These are phyloP conservation scores for Xenopus petersii DNA, from an alignment of 2,797 vertebrate genomes.

Conservation along the genomic window DNA sequence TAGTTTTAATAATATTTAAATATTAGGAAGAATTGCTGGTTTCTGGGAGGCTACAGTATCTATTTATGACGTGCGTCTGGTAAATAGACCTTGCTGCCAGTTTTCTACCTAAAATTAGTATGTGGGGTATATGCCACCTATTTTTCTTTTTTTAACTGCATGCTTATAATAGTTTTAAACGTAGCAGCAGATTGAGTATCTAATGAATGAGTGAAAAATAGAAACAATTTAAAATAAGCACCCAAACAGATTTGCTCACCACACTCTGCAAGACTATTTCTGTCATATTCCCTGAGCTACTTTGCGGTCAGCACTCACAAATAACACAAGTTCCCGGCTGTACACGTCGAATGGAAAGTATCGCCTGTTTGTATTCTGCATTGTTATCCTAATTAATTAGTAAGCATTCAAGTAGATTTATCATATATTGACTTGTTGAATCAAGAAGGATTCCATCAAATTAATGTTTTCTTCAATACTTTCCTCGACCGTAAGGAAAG, in stretches of 20 bases:
- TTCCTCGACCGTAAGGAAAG: no score
- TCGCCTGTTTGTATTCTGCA: no score
- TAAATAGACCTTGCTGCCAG: constrained; percentile 33
- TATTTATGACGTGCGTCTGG: constrained; percentile 30
- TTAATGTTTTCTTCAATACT: no score
- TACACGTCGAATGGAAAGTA: background rate
- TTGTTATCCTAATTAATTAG: no score
- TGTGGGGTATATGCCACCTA: constrained; percentile 17
- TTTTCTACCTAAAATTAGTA: constrained; percentile 34
- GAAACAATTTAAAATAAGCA: constrained; percentile 36
- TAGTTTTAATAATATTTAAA: no score
- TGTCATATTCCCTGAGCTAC: constrained; percentile 33
- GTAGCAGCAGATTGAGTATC: constrained; percentile 33
- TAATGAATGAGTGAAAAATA: constrained; percentile 37
- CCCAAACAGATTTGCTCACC: constrained; percentile 38
- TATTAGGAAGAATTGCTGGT: background rate
- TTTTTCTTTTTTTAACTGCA: constrained; percentile 21
- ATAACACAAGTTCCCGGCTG: constrained; percentile 19
- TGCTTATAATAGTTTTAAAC: constrained; percentile 42
- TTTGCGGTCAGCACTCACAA: constrained; percentile 17
- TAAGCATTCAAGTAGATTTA: no score
- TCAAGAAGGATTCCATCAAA: no score
- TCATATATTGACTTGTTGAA: no score
- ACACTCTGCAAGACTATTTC: constrained; percentile 14
- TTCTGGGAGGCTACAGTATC: background rate